Evolutionary conservation across 2,113 vertebrate genomes (phyloP), one percentile per base, ranked within the genome.

Genomic region (Ceyx cyanopectus): DNA sequence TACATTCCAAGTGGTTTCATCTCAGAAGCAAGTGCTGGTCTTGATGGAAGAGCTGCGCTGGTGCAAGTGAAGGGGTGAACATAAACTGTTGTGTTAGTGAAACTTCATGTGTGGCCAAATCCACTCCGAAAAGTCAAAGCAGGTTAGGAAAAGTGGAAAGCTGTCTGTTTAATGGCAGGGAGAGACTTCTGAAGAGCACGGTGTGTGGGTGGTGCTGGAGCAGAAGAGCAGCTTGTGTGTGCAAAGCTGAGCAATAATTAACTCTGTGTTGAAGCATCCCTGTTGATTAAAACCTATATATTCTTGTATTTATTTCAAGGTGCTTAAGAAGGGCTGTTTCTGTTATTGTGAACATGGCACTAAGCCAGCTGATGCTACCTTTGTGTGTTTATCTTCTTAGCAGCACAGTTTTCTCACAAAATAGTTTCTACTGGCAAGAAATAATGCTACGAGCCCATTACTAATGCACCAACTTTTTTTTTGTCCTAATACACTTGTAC

Each of bases 51-150:
- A 73, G 56, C 56, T 66, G 37, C 23, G 19, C 16, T 1, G 4
- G 46, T 56, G 29, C 67, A 65, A 92, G 83, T 1, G 0, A 63
- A 89, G 32, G 62, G 43, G 21, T 76, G 50, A 46, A 87, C 43
- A 81, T 81, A 76, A 96, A 61, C 66, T 19, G 32, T 12, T 46
- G n/a, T 22, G 26, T 41, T 32, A 5, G 24, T 14, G 30, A 27
- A 73, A 66, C 93, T 95, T 32, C 78, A 65, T 85, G 81, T 92
- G 91, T 96, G 92, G 81, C 70, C 92, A 89, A 7, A 91, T 81
- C 30, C 60, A 60, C 79, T 85, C 60, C 1, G 14, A 26, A 54
- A 80, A 91, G 85, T 62, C 72, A 50, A 51, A 87, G 82, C 46
- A 34, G 63, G 51, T 82, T 66, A 91, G 75, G 75, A 51, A 69